Evolutionary conservation across 1,140 invertebrate genomes (phyloP), one percentile per base, ranked within the genome.

Genomic region (Drosophila funebris): DNA sequence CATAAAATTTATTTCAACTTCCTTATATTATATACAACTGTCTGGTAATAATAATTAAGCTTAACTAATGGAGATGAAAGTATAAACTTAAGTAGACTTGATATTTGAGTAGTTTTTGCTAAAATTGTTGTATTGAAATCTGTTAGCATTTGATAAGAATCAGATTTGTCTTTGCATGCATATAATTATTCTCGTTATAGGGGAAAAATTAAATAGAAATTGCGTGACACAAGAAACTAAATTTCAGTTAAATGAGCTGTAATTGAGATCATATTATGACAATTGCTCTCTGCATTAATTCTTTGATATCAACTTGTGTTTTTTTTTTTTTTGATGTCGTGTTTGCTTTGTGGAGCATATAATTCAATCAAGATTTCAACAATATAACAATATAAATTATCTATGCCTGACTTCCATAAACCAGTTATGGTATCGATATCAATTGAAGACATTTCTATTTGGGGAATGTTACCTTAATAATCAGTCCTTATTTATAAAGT

Each of bases 401-500:
- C 33, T 52, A 37, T 22, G 16, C n/a, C 31, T 60, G 64, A 31
- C 41, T 39, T 36, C 20, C 31, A 36, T 54, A 24, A 22, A 36
- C 4, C 14, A 33, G 14, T 36, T 33, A 33, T 33, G 14, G 14
- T 5, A 54, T 11, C 39, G 11, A 54, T 48, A 48, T 24, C 63
- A 60, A 60, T 60, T 68, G 33, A 29, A 41, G 16, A 41, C 22
- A 24, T 33, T 57, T 52, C 43, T 31, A 18, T 50, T 50, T 18
- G 33, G 41, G 41, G 20, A 39, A 46, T 24, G 41, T 64, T 71
- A 50, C 33, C n/a, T 53, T 14, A 37, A 44, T 36, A 70, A 70
- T 70, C 44, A 52, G 29, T 27, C 72, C 73, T 58, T 71, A 64
- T 70, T 57, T 62, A 69, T n/a, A 16, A 33, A 24, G n/a, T 41